A percentile compares a stretch with the other conserved stretches of the same genome.
Conservation (phyloP, 1,140 invertebrate genomes). For the Branchinecta lindahli region DNA sequence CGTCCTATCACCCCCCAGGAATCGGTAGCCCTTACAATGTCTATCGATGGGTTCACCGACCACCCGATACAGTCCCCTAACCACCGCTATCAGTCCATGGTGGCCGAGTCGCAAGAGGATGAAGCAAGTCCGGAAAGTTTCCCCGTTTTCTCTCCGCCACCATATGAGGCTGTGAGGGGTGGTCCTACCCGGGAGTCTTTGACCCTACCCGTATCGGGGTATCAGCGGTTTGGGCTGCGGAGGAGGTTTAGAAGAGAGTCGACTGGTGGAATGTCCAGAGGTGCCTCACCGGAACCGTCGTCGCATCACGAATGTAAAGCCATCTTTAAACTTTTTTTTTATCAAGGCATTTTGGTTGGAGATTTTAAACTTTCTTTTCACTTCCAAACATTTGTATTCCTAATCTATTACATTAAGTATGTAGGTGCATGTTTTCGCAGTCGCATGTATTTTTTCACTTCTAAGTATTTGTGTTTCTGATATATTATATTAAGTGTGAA, state of each 20-base stretch:
- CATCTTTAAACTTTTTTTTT: background rate
- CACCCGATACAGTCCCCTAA: slow-evolving; percentile 56
- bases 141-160: slow-evolving; percentile 65
- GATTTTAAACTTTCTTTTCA: too few species aligned
- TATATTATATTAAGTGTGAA: too few species aligned
- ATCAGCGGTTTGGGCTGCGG: background rate
- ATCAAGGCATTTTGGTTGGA: background rate
- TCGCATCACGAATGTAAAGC: background rate
- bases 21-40: slow-evolving; percentile 63
- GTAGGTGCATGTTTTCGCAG: too few species aligned
- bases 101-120: slow-evolving; percentile 14
- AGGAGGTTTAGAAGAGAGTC: background rate
- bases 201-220: background rate
- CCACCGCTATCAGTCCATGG: slow-evolving; percentile 40
- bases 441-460: too few species aligned
- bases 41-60: slow-evolving; percentile 69
- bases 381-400: too few species aligned
- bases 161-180: slow-evolving; percentile 34
- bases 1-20: background rate
- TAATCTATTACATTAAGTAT: too few species aligned
- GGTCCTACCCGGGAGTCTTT: background rate
- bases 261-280: background rate
- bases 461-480: too few species aligned
- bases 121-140: slow-evolving; percentile 31
- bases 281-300: background rate